Base-by-base conservation (phyloP, 2,888 invertebrate species). In the Tachystola acroxantha region DNA sequence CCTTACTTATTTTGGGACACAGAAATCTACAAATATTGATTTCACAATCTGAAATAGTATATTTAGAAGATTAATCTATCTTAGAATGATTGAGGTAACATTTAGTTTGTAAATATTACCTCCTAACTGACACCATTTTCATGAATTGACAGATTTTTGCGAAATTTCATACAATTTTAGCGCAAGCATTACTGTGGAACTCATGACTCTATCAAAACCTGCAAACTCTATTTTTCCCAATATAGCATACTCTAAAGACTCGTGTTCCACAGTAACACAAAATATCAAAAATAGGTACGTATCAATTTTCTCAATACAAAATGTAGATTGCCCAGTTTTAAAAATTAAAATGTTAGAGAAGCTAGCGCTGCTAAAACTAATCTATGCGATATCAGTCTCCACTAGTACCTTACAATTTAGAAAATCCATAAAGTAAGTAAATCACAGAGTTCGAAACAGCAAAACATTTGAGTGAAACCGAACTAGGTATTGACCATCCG, bases 281-380 rank as follows among this genome's bases (percentile, higher is more conserved):
- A 67, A 63, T 79, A 75, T 71, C 70, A 76, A 77, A 76, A 78
- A 79, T 76, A 76, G 62, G 62, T 64, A 60, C 53, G 54, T 59
- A 62, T n/a, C n/a, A n/a, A n/a, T 62, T 57, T 26, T 33, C 56
- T 63, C 47, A 53, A 57, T 64, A 61, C 52, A 24, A 24, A n/a
- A n/a, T n/a, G n/a, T n/a, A n/a, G 62, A 67, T 72, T 71, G 70
- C 60, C 71, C 77, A 74, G 77, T 73, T 67, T 65, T 63, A 71
- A 65, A 64, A 78, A 64, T 70, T 70, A 65, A 74, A 63, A 70
- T 72, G 70, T 76, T 66, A 78, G 76, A 80, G 81, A 86, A 82
- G 85, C 85, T 86, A 86, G 85, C 86, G 82, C 75, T 71, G 85
- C 85, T 86, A 86, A 84, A 85, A 82, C 85, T 85, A 84, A 81